Evolutionary conservation across 2,113 vertebrate species (phyloP).

Genomic region (Sigmodon hispidus): DNA sequence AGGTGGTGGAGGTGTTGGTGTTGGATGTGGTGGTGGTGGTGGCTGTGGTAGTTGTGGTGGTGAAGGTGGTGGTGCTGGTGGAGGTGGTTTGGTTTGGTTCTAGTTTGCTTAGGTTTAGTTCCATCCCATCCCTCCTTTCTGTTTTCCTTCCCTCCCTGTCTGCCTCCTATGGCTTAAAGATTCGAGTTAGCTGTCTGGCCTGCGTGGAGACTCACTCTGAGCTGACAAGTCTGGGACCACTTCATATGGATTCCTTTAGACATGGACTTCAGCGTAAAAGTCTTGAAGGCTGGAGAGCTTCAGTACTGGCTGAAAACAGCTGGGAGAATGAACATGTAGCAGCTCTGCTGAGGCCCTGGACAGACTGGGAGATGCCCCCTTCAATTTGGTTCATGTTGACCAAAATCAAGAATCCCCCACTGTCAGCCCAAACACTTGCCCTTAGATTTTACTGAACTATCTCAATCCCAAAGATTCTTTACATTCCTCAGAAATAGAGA

Average conservation of each 20-base stretch:
- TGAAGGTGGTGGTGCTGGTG: fast-evolving
- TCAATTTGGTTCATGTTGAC: not conserved
- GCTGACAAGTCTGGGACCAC: not conserved
- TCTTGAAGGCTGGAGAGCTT: not conserved
- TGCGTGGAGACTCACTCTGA: not conserved
- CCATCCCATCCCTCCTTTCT: not conserved
- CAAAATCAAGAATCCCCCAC: not conserved
- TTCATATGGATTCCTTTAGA: not conserved
- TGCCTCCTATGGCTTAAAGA: not conserved
- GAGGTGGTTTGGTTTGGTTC: not conserved
- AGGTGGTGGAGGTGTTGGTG: too few species aligned
- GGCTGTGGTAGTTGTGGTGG: not conserved
- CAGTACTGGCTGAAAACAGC: fast-evolving
- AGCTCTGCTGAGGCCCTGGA: not conserved
- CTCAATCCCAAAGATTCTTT: not conserved
- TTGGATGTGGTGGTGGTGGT: not conserved
- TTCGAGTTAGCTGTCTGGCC: not conserved
- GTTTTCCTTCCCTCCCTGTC: not conserved
- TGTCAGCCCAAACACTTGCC: not conserved
- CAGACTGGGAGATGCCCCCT: not conserved
- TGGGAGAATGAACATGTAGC: fast-evolving
- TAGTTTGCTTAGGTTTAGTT: not conserved
- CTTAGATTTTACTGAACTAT: not conserved
- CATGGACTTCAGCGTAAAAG: not conserved
- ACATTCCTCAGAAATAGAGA: not conserved